These are phyloP conservation scores for Anas bernieri DNA, from an alignment of 2,797 vertebrate genomes.

Conservation along the genomic window DNA sequence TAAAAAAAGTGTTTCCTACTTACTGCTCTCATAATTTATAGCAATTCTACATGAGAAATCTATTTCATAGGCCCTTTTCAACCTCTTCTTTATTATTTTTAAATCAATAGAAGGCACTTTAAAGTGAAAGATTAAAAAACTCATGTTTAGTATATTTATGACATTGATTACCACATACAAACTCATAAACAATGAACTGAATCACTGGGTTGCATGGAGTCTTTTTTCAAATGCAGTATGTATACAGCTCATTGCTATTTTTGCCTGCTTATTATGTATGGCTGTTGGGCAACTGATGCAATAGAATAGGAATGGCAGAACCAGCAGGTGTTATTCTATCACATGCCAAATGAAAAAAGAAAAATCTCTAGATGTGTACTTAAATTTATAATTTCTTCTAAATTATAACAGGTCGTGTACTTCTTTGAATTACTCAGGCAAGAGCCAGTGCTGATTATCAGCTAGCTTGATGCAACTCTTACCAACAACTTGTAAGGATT, in stretches of 20 bases:
- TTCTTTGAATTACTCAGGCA: slow-evolving; percentile 16
- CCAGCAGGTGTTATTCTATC: background rate
- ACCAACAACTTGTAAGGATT: slow-evolving; percentile 33
- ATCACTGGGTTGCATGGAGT: background rate
- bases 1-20: background rate
- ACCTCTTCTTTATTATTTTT: background rate
- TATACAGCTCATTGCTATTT: background rate
- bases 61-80: background rate
- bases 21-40: background rate
- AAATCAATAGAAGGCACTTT: background rate
- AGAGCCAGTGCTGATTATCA: background rate
- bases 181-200: background rate
- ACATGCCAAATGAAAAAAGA: background rate
- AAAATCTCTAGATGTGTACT: background rate
- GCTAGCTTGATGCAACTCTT: background rate
- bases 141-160: background rate
- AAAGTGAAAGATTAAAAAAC: background rate
- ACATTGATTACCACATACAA: background rate
- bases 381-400: slow-evolving; percentile 43
- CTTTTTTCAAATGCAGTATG: background rate
- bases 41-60: background rate
- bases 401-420: background rate
- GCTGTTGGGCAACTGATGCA: background rate
- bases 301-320: background rate
- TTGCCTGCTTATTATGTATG: background rate